Base-by-base conservation (phyloP, 2,888 invertebrate genomes). In the Dicranocentrus wangi region DNA sequence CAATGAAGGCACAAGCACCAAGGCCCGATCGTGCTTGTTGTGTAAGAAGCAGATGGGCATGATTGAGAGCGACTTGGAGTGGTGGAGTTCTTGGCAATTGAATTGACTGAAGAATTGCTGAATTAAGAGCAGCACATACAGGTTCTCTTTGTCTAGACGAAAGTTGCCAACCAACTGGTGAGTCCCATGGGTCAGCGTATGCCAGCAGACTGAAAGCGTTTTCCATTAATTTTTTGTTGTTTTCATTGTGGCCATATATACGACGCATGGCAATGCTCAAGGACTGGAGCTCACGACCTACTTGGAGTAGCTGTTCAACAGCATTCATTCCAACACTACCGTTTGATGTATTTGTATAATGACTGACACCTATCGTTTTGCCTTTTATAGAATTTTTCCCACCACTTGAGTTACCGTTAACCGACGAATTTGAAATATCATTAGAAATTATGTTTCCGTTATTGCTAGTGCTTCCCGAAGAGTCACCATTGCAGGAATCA, bases 171-270 rank as follows among this genome's bases (percentile, higher is more conserved):
- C 97, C 97, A 83, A 98, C 94, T 19, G 98, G 98, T 90, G 97
- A 97, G 88, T 93, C 94, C 97, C 97, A 98, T 32, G 98, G 99
- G 91, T 99, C 98, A 87, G 96, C 85, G 90, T 99, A 99, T 65
- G 98, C 98, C 88, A 99, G 91, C 88, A 99, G 92, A 91, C 98
- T 98, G 91, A 98, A 99, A 88, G 98, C 98, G 90, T 85, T 85
- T 53, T 95, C 95, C 81, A 98, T 91, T 94, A 97, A 96, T 90
- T 95, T 94, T 89, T 96, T 95, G 90, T 95, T 95, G 83, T 91
- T 91, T 88, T 93, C 93, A 90, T 92, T 93, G 89, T 94, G 94
- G 85, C 93, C 94, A 88, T 93, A 93, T 88, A 96, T 94, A 88
- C 93, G 93, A 87, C 93, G 92, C 86, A 98, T 90, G 87, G 93